Evolutionary conservation across 2,797 vertebrate species (phyloP), one percentile per base, ranked within the genome.

Genomic region (Bradypodion pumilum): DNA sequence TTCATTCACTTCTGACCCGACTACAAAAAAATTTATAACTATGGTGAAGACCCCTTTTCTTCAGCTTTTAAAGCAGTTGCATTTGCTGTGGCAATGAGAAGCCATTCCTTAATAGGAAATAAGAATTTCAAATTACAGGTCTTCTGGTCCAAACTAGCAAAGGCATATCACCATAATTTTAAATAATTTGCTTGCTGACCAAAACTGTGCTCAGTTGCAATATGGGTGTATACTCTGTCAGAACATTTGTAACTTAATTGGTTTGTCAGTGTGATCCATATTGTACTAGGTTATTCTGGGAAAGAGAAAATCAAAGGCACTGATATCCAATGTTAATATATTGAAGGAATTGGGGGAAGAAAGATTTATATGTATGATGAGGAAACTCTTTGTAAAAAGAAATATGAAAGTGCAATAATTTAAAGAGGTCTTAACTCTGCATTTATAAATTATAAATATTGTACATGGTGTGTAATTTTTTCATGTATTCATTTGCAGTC

Each of bases 371-470:
- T 93, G 83, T 92, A 56, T 80, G 46, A 25, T 59, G 56, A 82
- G 69, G 60, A 93, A 91, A 90, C 88, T 88, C 88, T 92, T 95
- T 95, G 94, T 96, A 94, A 88, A 93, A 92, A 95, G 80, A 91
- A 84, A 94, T 94, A 96, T 94, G 82, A 93, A 96, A 96, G 95
- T 96, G 95, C 96, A 96, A 96, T 96, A 96, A 96, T 93, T 95
- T 96, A 92, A 95, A 95, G 93, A 94, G 94, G 94, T 96, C 95
- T 95, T 95, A 96, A 94, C 93, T 96, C 95, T 95, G 93, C 95
- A 96, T 96, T 96, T 96, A 95, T 96, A 95, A 95, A 95, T 95
- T 96, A 96, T 97, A 97, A 95, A 96, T 96, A 96, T 86, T 97
- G 96, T 96, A 96, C 92, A 97, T 96, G 93, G 95, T 95, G 94